Base-by-base conservation (phyloP, 1,140 invertebrate species). In the Bombus consobrinus region DNA sequence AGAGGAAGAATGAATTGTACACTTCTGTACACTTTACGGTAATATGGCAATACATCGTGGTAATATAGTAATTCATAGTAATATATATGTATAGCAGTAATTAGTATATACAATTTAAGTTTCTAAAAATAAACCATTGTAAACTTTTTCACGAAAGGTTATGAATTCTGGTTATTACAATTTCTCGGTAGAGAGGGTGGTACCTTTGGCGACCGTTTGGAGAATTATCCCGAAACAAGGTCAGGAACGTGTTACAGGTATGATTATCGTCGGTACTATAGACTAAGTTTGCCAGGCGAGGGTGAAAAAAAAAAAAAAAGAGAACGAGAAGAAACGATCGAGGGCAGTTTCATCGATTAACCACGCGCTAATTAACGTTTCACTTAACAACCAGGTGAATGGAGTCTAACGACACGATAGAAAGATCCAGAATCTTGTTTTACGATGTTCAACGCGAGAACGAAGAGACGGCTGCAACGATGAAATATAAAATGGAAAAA, bases 351-450 rank as follows among this genome's bases (percentile, higher is more conserved):
- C 18, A 79, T 87, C 86, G 75, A 84, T 84, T 68, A 57, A 59
- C 66, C 41, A 43, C 76, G 80, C 80, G 81, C 73, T 76, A 77
- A 86, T 86, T 86, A 86, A 83, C 80, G 73, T 86, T 86, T 71
- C 73, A 53, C 43, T 86, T 86, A 71, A 76, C 72, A 86, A 82
- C 72, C 69, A 75, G 80, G 82, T 71, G 53, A 84, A 71, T 57
- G 39, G 25, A 15, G 9, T 32, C n/a, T 39, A 32, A 15, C 15
- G n/a, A 47, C 39, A 39, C 41, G 71, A 64, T 15, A 8, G 57
- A 82, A 64, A 32, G 25, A 47, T 74, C 32, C 32, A 41, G 72
- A 28, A 18, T 41, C 37, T n/a, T 22, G 59, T 62, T 41, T 3
- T 5, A 6, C 10, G 34, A 13, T 71, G 32, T 34, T 37, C 64